Evolutionary conservation across 2,113 vertebrate genomes (phyloP).

Genomic region (Indri indri): DNA sequence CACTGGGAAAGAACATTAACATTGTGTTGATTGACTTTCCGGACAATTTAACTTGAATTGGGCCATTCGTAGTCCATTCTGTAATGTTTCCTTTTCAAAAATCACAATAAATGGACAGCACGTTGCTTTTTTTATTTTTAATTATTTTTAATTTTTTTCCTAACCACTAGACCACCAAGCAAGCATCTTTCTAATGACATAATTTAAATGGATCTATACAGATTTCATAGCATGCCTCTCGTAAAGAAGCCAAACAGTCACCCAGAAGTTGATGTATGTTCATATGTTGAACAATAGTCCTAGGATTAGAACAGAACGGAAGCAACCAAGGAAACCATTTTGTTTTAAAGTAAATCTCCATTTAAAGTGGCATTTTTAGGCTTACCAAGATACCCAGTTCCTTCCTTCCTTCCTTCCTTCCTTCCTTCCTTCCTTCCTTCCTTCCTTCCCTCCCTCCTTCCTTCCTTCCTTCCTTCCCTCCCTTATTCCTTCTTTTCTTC

Average conservation of each 20-base stretch:
- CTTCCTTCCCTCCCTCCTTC: neutral
- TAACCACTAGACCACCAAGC: too few relatives aligned
- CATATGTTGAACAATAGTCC: neutral
- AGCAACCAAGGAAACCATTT: neutral
- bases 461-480: too few relatives aligned
- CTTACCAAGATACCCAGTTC: neutral
- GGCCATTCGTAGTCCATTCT: neutral
- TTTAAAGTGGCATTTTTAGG: neutral
- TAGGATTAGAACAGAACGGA: neutral
- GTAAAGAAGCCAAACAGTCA: neutral
- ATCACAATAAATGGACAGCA: neutral
- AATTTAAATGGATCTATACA: neutral
- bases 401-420: too few relatives aligned
- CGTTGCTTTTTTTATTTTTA: too few relatives aligned
- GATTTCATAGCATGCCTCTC: neutral
- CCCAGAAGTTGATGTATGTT: neutral
- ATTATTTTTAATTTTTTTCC: too few relatives aligned
- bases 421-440: too few relatives aligned
- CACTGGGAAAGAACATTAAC: neutral
- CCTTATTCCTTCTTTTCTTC: too few relatives aligned
- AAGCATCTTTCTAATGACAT: neutral
- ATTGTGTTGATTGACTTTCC: neutral
- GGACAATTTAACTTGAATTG: constrained; percentile 20
- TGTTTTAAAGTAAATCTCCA: neutral
- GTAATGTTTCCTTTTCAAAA: neutral